Evolutionary conservation across 2,888 invertebrate genomes (phyloP), one percentile per base, ranked within the genome.

Genomic region (Acronicta alni): DNA sequence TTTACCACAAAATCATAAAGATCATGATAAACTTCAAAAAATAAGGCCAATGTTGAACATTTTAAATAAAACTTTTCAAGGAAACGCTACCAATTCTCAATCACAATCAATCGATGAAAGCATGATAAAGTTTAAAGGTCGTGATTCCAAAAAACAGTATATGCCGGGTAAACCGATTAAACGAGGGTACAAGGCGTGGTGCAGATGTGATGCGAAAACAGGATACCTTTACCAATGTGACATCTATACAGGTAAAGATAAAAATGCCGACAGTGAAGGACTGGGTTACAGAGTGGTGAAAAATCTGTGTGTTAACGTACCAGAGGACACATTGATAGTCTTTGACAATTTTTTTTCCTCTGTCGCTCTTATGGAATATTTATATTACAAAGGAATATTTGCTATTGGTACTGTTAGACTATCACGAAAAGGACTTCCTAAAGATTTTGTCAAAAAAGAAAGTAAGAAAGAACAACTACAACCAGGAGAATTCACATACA

Each of bases 171-270:
- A n/a, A n/a, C n/a, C n/a, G n/a, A n/a, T n/a, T n/a, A n/a, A n/a
- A n/a, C n/a, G n/a, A n/a, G n/a, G n/a, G n/a, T n/a, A n/a, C n/a
- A n/a, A n/a, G n/a, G n/a, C n/a, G n/a, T n/a, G n/a, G n/a, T n/a
- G n/a, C n/a, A n/a, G 46, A 16, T 46, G 46, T 16, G 41, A 46
- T 35, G 41, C 55, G 20, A 39, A 45, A 39, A 57, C 60, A 17
- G 60, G 57, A 17, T 66, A 66, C 39, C 41, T 66, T 14, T 61
- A 61, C 54, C 32, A 67, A 35, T 67, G 58, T 12, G 45, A 67
- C 42, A 38, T 61, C 45, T 67, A 62, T 62, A 58, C 62, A 39
- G 62, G 67, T 14, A 58, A 46, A 51, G 37, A 15, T 26, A 54
- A 60, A 53, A 49, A 46, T 49, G 26, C 26, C 37, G 38, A 20